These are phyloP conservation scores for Crypturellus tataupa DNA, from an alignment of 2,797 vertebrate species.

Conservation along the genomic window DNA sequence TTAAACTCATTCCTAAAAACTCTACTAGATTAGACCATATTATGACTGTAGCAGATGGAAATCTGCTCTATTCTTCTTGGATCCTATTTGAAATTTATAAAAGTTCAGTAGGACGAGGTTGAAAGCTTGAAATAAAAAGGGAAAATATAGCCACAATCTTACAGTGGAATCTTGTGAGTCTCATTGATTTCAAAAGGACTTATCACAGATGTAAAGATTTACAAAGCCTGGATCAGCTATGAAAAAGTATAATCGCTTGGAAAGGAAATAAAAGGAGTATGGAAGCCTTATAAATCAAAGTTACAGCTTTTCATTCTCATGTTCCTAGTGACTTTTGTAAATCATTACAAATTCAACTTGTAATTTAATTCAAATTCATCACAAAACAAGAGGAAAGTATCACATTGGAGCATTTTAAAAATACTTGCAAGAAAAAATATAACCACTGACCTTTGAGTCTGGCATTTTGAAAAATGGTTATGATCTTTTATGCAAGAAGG, in stretches of 20 bases:
- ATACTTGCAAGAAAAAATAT: not conserved
- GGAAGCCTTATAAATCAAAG: not conserved
- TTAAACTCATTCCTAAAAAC: not conserved
- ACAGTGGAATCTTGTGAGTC: not conserved
- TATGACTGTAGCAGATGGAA: not conserved
- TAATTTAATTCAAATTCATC: no score
- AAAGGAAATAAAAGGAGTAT: not conserved
- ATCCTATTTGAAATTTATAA: not conserved
- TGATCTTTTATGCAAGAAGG: not conserved
- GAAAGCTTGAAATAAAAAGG: no score
- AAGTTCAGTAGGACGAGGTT: not conserved
- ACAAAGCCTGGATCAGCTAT: not conserved
- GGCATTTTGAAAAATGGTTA: not conserved
- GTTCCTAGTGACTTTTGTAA: not conserved
- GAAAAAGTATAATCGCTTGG: not conserved
- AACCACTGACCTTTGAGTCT: not conserved
- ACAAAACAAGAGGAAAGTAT: not conserved
- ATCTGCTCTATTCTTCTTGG: not conserved
- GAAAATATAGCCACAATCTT: not conserved
- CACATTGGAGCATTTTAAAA: not conserved
- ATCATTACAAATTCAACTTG: not conserved
- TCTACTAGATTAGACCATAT: not conserved
- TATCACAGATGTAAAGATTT: not conserved
- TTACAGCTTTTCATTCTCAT: not conserved
- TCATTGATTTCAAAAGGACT: not conserved